Conservation (phyloP, 2,797 vertebrate genomes). For the Hypotaenidia philippensis region DNA sequence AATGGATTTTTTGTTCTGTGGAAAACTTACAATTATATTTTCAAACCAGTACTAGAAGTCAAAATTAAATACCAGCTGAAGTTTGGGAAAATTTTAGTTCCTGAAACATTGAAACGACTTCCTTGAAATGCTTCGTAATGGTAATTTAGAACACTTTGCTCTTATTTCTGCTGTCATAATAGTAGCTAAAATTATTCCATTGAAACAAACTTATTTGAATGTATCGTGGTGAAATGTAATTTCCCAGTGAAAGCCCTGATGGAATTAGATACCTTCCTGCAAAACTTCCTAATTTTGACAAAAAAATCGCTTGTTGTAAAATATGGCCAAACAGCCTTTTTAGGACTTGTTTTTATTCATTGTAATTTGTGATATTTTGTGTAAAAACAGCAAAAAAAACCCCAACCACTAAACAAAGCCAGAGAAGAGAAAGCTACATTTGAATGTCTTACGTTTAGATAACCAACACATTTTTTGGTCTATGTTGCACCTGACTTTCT, state of each 20-base stretch:
- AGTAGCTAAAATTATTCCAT: conserved; percentile 43
- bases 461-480: background rate
- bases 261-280: background rate
- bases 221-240: conserved; percentile 5
- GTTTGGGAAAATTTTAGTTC: background rate
- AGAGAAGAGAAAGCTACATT: background rate
- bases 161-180: conserved; percentile 34
- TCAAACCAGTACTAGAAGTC: background rate
- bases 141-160: conserved; percentile 27
- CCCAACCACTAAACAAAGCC: background rate
- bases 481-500: background rate
- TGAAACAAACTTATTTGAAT: conserved; percentile 18
- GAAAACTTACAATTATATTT: conserved; percentile 5
- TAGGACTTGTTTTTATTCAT: background rate
- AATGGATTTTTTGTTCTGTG: background rate
- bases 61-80: conserved; percentile 4
- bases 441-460: background rate
- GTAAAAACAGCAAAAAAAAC: background rate
- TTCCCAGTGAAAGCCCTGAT: background rate
- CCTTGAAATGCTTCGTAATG: conserved; percentile 5
- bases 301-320: background rate
- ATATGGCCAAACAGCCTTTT: background rate
- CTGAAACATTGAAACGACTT: background rate
- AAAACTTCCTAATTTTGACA: background rate
- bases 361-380: background rate